Conservation (phyloP, 92 coral and sea anemone genomes). For the Anthopleura xanthogrammica region DNA sequence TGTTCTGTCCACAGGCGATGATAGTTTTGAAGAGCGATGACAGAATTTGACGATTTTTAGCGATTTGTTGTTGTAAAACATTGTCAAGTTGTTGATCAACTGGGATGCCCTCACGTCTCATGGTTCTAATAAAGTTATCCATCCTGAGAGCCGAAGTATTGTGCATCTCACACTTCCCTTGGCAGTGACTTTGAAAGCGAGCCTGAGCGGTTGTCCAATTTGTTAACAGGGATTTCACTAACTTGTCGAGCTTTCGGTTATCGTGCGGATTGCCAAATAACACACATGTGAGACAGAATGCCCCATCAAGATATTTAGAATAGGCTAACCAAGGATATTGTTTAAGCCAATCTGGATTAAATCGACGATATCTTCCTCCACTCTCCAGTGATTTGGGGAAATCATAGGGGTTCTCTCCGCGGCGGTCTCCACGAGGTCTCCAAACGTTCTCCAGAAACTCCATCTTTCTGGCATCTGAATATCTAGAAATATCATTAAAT, state of each 20-base stretch:
- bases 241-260: not conserved
- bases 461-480: not conserved
- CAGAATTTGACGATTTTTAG: too few species aligned
- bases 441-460: not conserved
- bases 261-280: too few species aligned
- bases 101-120: too few species aligned
- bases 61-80: too few species aligned
- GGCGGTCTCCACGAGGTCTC: too few species aligned
- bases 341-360: conserved; percentile 1
- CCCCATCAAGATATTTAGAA: not conserved
- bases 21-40: too few species aligned
- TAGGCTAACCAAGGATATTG: not conserved
- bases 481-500: not conserved
- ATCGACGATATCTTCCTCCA: not conserved
- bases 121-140: too few species aligned
- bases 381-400: not conserved
- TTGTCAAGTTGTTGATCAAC: too few species aligned
- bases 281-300: not conserved
- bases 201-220: not conserved
- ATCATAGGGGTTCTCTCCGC: too few species aligned
- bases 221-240: conserved; percentile 1
- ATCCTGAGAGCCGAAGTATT: too few species aligned
- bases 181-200: not conserved
- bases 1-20: too few species aligned
- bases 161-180: not conserved